Evolutionary conservation across 2,797 vertebrate genomes (phyloP).

Genomic region (Acanthis flammea): DNA sequence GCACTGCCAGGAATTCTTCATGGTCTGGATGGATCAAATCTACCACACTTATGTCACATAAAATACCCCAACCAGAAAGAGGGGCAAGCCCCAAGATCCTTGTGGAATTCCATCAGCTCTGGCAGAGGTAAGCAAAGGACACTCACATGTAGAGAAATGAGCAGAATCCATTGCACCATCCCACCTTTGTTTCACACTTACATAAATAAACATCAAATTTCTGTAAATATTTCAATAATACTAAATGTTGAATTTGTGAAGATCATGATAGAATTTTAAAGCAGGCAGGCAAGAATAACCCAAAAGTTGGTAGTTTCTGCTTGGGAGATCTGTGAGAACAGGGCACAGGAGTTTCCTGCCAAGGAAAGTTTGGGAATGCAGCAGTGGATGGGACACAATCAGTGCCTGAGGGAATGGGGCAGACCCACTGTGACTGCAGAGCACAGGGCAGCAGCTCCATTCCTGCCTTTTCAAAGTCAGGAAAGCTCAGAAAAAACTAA

Average conservation of each 20-base stretch:
- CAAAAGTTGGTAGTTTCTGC: background rate
- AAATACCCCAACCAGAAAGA: background rate
- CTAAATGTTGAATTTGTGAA: background rate
- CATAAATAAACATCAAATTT: background rate
- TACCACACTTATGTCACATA: background rate
- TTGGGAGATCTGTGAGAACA: background rate
- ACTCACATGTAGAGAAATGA: fast-evolving
- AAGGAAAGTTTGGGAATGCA: background rate
- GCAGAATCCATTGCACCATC: background rate
- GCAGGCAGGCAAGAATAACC: background rate
- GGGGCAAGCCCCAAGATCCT: background rate
- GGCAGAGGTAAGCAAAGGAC: background rate
- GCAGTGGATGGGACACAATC: fast-evolving
- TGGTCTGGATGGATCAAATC: background rate
- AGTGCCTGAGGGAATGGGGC: background rate
- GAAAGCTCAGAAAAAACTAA: background rate
- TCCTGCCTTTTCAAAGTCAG: background rate
- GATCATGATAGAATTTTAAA: background rate
- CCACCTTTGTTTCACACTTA: background rate
- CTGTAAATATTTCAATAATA: background rate
- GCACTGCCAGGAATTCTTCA: background rate
- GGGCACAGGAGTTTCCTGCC: fast-evolving
- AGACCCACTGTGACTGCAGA: fast-evolving
- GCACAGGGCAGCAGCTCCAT: background rate
- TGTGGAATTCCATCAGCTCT: background rate